Percentiles rank a stretch among this genome's conserved stretches.
Evolutionary conservation across 92 coral and sea anemone genomes (phyloP).

Genomic region (Epizoanthus rinbou): DNA sequence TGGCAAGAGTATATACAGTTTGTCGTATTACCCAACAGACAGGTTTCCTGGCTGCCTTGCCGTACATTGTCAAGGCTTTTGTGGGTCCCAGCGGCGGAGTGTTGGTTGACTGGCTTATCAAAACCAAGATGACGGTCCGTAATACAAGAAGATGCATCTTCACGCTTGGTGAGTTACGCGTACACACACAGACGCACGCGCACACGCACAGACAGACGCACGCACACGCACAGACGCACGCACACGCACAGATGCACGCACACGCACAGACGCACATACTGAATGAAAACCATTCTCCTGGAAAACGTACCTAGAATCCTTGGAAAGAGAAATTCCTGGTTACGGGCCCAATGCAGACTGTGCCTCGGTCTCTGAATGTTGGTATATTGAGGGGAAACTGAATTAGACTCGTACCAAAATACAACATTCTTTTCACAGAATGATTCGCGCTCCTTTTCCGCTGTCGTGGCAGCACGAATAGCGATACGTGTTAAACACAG

Average conservation of each 20-base stretch:
- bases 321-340: no score
- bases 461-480: background rate
- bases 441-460: background rate
- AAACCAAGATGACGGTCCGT: slow-evolving; percentile 84
- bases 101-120: slow-evolving; percentile 93
- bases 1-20: no score
- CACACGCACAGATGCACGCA: no score
- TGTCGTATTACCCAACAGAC: slow-evolving; percentile 61
- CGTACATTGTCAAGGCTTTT: slow-evolving; percentile 91
- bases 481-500: background rate
- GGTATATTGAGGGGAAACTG: no score
- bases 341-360: no score
- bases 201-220: background rate
- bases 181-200: background rate
- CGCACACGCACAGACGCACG: background rate
- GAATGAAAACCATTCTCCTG: no score
- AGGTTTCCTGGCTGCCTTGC: slow-evolving; percentile 97
- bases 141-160: slow-evolving; percentile 93
- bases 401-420: no score
- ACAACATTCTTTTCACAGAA: no score
- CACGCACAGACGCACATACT: no score
- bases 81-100: slow-evolving; percentile 98
- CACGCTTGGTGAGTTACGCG: slow-evolving; percentile 78
- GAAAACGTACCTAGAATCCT: no score
- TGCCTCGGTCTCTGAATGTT: no score